phyloP scores from a whole-genome alignment of 1,140 invertebrate genomes.

The Stegodyphus mimosarum region DNA sequence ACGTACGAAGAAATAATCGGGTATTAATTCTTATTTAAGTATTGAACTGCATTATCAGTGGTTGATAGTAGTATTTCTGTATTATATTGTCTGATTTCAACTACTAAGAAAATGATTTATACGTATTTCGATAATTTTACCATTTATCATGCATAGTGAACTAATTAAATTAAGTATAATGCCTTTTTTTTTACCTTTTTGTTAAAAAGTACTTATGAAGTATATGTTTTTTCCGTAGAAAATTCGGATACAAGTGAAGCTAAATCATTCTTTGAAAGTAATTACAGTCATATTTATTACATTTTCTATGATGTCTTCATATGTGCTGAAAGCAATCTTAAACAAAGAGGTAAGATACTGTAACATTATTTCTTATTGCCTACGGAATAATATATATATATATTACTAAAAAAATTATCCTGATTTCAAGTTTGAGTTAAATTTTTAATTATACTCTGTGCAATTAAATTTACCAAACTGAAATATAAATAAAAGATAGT shows the following conservation, averaged over 20 bases:
- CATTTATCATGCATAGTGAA: no score
- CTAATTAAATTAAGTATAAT: no score
- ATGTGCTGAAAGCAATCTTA: slow-evolving; percentile 86
- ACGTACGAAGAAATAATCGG: no score
- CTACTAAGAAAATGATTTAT: no score
- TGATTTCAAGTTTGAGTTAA: neutral
- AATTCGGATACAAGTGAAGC: slow-evolving; percentile 89
- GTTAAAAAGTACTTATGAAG: neutral
- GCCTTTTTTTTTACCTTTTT: no score
- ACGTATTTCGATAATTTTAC: no score
- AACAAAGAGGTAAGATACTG: slow-evolving; percentile 82
- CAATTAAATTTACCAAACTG: neutral
- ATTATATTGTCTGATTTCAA: no score
- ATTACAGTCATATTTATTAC: slow-evolving; percentile 95
- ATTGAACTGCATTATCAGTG: no score
- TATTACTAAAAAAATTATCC: neutral
- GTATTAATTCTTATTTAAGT: no score
- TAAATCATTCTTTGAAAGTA: slow-evolving; percentile 91
- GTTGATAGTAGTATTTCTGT: no score
- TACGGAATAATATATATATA: no score
- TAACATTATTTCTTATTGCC: slow-evolving; percentile 16
- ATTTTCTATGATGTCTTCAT: slow-evolving; percentile 96
- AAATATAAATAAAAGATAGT: no score
- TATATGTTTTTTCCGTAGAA: slow-evolving; percentile 75
- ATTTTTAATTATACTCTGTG: neutral